Base-by-base conservation (phyloP, 2,888 invertebrate genomes). In the Salpingus planirostris region DNA sequence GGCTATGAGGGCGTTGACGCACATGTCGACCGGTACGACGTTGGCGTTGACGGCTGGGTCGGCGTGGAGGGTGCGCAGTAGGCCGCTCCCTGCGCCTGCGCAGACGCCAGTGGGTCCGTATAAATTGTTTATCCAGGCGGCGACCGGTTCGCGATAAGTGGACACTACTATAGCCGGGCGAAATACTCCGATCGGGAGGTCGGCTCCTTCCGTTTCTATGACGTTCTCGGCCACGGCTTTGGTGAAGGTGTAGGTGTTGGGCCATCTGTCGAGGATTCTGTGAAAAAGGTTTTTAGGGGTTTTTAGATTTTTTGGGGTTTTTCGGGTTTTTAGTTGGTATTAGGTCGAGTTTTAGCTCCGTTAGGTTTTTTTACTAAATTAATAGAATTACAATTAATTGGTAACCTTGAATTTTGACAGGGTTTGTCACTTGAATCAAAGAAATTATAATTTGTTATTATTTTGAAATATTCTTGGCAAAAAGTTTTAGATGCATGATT, bases 231-330 rank as follows among this genome's bases (percentile, higher is more conserved):
- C 89, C 1, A 92, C 66, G 1, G 89, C 88, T 66, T 95, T 95
- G 0, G 93, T 92, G 57, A 80, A 86, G 2, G 90, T 83, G 57
- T 93, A 95, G 0, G 91, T 91, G 55, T 95, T 93, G 0, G 92
- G 93, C 57, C 83, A 81, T 21, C 71, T 67, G 10, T 75, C 78
- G 21, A 84, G 54, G n/a, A 82, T 55, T 15, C 81, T 81, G 55
- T 3, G 63, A 64, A 42, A 35, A 64, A 42, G 33, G 30, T n/a
- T n/a, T n/a, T n/a, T n/a, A n/a, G n/a, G n/a, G n/a, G n/a, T n/a
- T n/a, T n/a, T n/a, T n/a, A n/a, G n/a, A n/a, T n/a, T n/a, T n/a
- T n/a, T n/a, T n/a, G n/a, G n/a, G n/a, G n/a, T n/a, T n/a, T n/a
- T n/a, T n/a, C n/a, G n/a, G n/a, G n/a, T n/a, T n/a, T n/a, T n/a